These are phyloP conservation scores for Rhabdomys pumilio DNA, from an alignment of 2,797 vertebrate species.

Conservation along the genomic window DNA sequence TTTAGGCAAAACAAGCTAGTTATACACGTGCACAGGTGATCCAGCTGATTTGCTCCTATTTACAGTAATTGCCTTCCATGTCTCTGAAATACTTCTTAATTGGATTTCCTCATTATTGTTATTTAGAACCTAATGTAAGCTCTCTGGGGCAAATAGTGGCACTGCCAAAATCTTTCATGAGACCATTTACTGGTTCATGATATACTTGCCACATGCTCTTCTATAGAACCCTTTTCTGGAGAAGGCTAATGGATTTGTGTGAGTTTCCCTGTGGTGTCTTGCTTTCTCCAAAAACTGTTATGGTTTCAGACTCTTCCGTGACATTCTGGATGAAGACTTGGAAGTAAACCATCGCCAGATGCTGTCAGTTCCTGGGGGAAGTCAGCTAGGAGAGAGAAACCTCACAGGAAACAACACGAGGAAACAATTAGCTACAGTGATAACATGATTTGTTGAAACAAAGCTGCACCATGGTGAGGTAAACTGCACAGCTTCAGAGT, in stretches of 20 bases:
- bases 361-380: background rate
- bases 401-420: background rate
- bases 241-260: background rate
- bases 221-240: background rate
- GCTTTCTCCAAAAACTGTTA: constrained; percentile 38
- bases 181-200: background rate
- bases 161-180: background rate
- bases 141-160: constrained; percentile 15
- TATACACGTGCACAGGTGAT: constrained; percentile 39
- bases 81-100: constrained; percentile 65
- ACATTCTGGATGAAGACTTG: constrained; percentile 19
- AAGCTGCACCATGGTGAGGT: background rate
- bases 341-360: constrained; percentile 45
- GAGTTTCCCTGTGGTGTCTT: background rate
- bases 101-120: constrained; percentile 72
- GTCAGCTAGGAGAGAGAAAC: constrained; percentile 33
- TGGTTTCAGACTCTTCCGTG: background rate
- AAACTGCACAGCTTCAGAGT: background rate
- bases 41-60: constrained; percentile 61
- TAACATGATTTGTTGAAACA: constrained; percentile 51
- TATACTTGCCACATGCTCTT: background rate
- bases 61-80: constrained; percentile 46
- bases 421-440: constrained; percentile 31
- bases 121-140: constrained; percentile 63
- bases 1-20: constrained; percentile 71